phyloP scores from a whole-genome alignment of 2,113 vertebrate genomes.

The Strix aluco region DNA sequence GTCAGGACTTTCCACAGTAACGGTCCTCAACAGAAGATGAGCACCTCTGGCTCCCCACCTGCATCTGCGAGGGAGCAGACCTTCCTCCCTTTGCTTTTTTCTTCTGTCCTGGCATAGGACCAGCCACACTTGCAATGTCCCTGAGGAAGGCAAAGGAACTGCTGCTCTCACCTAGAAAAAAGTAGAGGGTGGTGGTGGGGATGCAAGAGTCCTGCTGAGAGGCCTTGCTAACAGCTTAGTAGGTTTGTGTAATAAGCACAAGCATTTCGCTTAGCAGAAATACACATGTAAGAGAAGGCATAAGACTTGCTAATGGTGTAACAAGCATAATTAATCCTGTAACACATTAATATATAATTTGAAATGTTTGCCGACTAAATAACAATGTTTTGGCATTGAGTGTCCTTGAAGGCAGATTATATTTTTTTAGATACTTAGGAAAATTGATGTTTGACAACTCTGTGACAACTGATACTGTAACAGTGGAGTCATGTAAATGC shows the following conservation, averaged over 20 bases:
- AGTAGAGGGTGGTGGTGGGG: neutral
- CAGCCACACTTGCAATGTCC: neutral
- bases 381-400: neutral
- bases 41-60: neutral
- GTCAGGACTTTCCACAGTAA: neutral
- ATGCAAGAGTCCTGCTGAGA: neutral
- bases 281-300: neutral
- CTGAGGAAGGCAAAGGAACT: neutral
- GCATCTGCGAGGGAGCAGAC: neutral
- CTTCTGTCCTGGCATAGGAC: neutral
- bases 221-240: neutral
- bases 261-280: neutral
- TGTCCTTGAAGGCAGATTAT: neutral
- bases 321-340: neutral
- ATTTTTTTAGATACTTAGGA: neutral
- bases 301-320: neutral
- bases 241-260: neutral
- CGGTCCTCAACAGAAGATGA: neutral
- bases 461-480: neutral
- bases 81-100: neutral
- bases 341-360: neutral
- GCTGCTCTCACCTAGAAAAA: neutral
- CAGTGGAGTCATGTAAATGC: neutral
- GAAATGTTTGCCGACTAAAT: neutral
- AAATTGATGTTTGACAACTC: conserved; percentile 19